Evolutionary conservation across 1,140 invertebrate genomes (phyloP), one percentile per base, ranked within the genome.

Genomic region (Riptortus pedestris): DNA sequence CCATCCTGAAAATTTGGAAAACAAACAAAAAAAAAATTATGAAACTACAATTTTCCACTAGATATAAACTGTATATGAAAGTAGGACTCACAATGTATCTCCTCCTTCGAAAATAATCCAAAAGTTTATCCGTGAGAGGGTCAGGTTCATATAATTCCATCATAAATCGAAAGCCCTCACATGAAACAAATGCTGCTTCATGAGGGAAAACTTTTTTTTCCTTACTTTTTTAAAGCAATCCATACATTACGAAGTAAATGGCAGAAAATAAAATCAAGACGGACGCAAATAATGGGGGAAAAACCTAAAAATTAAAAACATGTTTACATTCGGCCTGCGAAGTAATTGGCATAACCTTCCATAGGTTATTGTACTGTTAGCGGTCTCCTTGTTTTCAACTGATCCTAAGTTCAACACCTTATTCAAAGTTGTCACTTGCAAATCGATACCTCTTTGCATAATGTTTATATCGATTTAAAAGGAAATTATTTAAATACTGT

Each of bases 91-190:
- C 63, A n/a, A 64, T 22, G 31, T 64, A 64, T 26, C 47, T 64
- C 18, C 63, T 27, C 26, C 63, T 31, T 45, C 47, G 24, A 28
- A 64, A 58, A 64, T 64, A 64, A 20, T 29, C 47, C 51, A 57
- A 43, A n/a, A 64, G 20, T 45, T 58, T 64, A 11, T 28, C 52
- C 52, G 63, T 63, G 14, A 63, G 31, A n/a, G 45, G 43, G 47
- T 63, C 61, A n/a, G 61, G 16, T 31, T 63, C 61, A 52, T 28
- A 63, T 18, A 63, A 24, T 52, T 63, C 61, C 61, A 63, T 63
- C 24, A n/a, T 62, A 27, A 38, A 45, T 43, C 20, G 33, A 11
- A 31, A 24, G 14, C 26, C 51, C 51, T 24, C 18, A 26, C 51
- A 26, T 24, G 24, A 55, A 55, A 55, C 51, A 55, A 55, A 55